These are phyloP conservation scores for Lithobates sylvaticus DNA, from an alignment of 2,797 vertebrate species.

Conservation along the genomic window DNA sequence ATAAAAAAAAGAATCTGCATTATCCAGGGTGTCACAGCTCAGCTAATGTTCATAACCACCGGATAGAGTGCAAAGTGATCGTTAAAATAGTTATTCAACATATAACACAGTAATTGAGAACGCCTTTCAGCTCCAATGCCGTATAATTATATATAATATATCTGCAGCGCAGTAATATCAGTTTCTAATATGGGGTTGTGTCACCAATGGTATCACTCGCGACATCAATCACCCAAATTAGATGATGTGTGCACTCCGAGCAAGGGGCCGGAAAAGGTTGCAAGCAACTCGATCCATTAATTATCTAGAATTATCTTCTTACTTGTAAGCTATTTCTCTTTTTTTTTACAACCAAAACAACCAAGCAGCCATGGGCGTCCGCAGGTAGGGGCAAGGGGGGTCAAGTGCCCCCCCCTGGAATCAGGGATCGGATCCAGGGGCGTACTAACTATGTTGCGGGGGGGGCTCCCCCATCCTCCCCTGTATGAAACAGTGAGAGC, in stretches of 20 bases:
- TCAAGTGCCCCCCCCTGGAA: too few relatives aligned
- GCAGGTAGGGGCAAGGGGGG: too few relatives aligned
- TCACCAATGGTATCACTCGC: background rate
- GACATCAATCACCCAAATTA: background rate
- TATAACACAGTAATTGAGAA: background rate
- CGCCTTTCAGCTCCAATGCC: background rate
- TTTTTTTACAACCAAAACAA: background rate
- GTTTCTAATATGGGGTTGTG: background rate
- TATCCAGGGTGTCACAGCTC: background rate
- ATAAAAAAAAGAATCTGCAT: background rate
- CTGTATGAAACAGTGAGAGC: too few relatives aligned
- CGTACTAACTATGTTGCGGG: too few relatives aligned
- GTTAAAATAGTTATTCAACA: background rate
- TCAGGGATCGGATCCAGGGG: too few relatives aligned
- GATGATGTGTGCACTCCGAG: background rate
- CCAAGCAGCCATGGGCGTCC: too few relatives aligned
- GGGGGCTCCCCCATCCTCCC: too few relatives aligned
- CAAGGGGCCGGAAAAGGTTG: too few relatives aligned
- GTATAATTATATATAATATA: background rate
- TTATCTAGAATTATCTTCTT: background rate
- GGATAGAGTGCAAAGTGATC: too few relatives aligned
- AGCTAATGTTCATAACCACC: too few relatives aligned
- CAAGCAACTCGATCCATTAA: background rate
- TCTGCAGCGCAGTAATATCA: background rate
- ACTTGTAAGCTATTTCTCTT: background rate